Evolutionary conservation across 2,888 invertebrate species (phyloP), one percentile per base, ranked within the genome.

Genomic region (Boloria selene): DNA sequence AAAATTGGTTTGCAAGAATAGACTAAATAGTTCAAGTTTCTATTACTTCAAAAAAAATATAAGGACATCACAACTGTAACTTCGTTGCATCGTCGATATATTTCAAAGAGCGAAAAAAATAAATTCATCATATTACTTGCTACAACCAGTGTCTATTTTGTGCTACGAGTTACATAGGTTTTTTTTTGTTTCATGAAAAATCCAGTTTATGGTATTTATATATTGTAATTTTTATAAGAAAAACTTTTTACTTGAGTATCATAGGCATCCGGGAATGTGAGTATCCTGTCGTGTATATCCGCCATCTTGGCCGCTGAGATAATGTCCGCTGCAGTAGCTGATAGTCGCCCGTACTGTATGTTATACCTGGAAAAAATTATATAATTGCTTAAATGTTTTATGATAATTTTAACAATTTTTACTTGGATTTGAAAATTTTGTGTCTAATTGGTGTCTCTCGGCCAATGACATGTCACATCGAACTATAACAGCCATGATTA

Each of bases 261-360:
- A 79, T 97, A 98, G 53, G 94, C 95, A 71, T 97, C 97, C 0
- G 98, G 98, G 87, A 99, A 98, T n/a, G 95, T 94, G 0, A 97
- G 88, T 69, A 99, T 98, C 79, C 95, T 94, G 49, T 97, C 96
- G 81, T 99, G 99, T 74, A 99, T 98, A 78, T 99, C 98, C 0
- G 99, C 99, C 72, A 96, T 95, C 77, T 95, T 95, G 0, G 99
- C 98, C 13, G 99, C 98, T 44, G 96, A 94, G 72, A 97, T 96
- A 2, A 99, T 94, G 76, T 98, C 98, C 3, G 95, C 95, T 16
- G 97, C 94, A 0, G 94, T 86, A 0, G 98, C 96, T 14, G 94
- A 93, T 51, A 97, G 92, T 72, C 95, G 94, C 0, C 99, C 99
- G 83, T 99, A 99, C 74, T 96, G 96, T 72, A 99, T 98, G 83